These are phyloP conservation scores for Tethya wilhelma DNA, from an alignment of 37 sponge, comb jelly and placozoan genomes.

Conservation along the genomic window DNA sequence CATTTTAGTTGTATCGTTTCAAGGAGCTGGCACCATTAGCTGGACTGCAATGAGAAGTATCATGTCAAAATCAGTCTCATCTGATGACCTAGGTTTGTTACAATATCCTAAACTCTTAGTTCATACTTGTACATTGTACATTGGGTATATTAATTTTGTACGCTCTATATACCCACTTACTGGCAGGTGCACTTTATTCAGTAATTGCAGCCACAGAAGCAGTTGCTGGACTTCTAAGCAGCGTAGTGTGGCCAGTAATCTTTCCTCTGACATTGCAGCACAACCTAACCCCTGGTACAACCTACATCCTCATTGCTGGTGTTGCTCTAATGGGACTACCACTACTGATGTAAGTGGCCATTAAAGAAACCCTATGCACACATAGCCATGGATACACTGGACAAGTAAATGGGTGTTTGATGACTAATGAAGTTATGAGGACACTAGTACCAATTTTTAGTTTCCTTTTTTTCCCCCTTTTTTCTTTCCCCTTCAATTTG, in stretches of 20 bases:
- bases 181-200: slow-evolving; percentile 26
- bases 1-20: slow-evolving; percentile 24
- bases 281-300: slow-evolving; percentile 1
- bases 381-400: too few relatives aligned
- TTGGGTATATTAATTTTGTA: not conserved
- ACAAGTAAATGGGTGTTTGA: too few relatives aligned
- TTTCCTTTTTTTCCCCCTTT: not conserved
- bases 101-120: not conserved
- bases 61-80: slow-evolving; percentile 45
- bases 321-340: slow-evolving; percentile 4
- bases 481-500: not conserved
- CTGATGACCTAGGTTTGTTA: slow-evolving; percentile 41
- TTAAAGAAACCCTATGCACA: not conserved
- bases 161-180: not conserved
- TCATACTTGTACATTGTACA: not conserved
- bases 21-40: slow-evolving; percentile 5
- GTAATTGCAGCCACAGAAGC: slow-evolving; percentile 8
- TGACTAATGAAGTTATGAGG: too few relatives aligned
- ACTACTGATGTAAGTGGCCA: slow-evolving; percentile 12
- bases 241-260: not conserved
- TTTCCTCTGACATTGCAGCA: not conserved
- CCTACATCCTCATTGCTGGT: slow-evolving; percentile 17
- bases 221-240: not conserved
- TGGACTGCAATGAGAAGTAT: slow-evolving; percentile 29
- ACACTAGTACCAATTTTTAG: not conserved